Conservation (phyloP, 2,888 invertebrate genomes). For the Campoletis raptor region DNA sequence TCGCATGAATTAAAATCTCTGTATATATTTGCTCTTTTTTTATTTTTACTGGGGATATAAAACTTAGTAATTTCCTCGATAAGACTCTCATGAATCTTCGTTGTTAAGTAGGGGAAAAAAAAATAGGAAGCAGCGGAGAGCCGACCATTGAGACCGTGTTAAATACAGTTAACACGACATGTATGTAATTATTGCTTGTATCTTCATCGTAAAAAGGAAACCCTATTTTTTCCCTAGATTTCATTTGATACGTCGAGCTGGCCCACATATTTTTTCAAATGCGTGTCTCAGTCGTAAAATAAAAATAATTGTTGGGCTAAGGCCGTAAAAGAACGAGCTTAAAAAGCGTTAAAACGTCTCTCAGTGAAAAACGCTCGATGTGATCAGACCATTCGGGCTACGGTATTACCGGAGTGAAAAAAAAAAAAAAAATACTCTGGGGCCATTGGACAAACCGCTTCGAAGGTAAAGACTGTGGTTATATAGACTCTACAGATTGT, state of each 20-base stretch:
- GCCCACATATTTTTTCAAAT: background rate
- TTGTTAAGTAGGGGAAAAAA: background rate
- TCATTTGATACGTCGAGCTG: background rate
- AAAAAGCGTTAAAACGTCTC: constrained; percentile 14
- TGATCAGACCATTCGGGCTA: constrained; percentile 3
- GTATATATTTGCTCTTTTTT: background rate
- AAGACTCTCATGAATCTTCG: background rate
- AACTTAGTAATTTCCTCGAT: background rate
- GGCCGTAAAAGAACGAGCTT: background rate
- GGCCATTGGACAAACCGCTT: background rate
- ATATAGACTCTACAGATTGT: constrained; percentile 1
- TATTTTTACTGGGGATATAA: background rate
- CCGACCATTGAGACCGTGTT: background rate
- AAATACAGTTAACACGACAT: background rate
- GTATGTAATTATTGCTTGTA: background rate
- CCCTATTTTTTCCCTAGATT: background rate
- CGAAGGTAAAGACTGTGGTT: background rate
- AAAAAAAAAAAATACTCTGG: constrained; percentile 1
- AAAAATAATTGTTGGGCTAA: background rate
- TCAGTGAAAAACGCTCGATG: constrained; percentile 7
- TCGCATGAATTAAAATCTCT: background rate
- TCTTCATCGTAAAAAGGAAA: background rate
- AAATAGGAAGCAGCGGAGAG: background rate
- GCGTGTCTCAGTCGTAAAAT: background rate
- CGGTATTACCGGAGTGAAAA: background rate